These are phyloP conservation scores for Parauchenoglanis punctatus DNA, from an alignment of 2,797 vertebrate species.

Conservation along the genomic window DNA sequence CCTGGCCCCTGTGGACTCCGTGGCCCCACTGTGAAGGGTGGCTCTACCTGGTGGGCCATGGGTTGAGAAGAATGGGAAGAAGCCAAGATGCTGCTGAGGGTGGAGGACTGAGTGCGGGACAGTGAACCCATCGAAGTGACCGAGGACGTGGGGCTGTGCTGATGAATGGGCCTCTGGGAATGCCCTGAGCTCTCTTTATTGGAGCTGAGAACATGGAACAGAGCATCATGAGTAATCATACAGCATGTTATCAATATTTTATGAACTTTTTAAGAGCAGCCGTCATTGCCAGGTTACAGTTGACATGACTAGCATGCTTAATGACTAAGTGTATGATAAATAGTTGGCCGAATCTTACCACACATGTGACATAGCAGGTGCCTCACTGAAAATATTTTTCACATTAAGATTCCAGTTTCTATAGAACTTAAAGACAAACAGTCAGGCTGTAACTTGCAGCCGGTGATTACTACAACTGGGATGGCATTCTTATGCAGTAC, in stretches of 20 bases:
- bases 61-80: conserved; percentile 73
- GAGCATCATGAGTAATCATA: not conserved
- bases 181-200: conserved; percentile 82
- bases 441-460: conserved; percentile 63
- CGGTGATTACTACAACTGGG: conserved; percentile 57
- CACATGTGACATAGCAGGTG: conserved; percentile 38
- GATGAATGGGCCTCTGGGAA: conserved; percentile 83
- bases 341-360: not conserved
- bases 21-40: conserved; percentile 73
- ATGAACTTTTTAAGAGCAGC: not conserved
- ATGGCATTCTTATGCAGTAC: conserved; percentile 61
- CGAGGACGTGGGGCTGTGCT: conserved; percentile 95
- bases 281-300: not conserved
- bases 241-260: not conserved
- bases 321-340: not conserved
- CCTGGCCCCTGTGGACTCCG: conserved; percentile 63
- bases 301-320: not conserved
- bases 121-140: conserved; percentile 90
- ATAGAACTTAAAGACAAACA: conserved; percentile 52
- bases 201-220: conserved; percentile 78
- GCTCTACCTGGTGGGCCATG: conserved; percentile 78
- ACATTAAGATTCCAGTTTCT: conserved; percentile 57
- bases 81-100: conserved; percentile 80
- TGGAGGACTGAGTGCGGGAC: conserved; percentile 88
- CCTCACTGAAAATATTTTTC: conserved; percentile 46